Conservation (phyloP, 2,113 vertebrate genomes). For the Austrofundulus limnaeus region DNA sequence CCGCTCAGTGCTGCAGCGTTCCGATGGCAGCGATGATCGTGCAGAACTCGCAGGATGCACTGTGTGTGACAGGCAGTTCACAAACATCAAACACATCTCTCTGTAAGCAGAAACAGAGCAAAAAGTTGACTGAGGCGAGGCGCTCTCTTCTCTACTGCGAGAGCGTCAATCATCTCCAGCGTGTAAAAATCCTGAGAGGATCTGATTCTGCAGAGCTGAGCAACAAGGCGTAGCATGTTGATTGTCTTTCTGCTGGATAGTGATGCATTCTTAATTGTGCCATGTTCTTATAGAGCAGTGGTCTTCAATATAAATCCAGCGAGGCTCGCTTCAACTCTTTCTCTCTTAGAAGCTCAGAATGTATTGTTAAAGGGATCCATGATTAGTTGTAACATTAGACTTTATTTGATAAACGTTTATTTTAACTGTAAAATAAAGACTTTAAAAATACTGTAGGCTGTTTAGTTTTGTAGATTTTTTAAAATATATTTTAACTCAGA, state of each 20-base stretch:
- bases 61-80: slow-evolving; percentile 19
- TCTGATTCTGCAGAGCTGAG: slow-evolving; percentile 32
- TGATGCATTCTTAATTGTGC: slow-evolving; percentile 48
- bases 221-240: slow-evolving; percentile 44
- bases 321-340: too few species aligned
- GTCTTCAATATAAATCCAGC: too few species aligned
- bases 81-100: slow-evolving; percentile 37
- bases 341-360: too few species aligned
- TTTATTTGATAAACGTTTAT: too few species aligned
- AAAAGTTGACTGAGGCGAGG: slow-evolving; percentile 14
- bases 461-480: too few species aligned
- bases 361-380: too few species aligned
- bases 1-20: slow-evolving; percentile 40
- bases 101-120: slow-evolving; percentile 29
- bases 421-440: too few species aligned
- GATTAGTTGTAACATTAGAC: too few species aligned
- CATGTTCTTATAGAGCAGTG: slow-evolving; percentile 34
- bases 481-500: too few species aligned
- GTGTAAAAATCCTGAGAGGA: slow-evolving; percentile 36
- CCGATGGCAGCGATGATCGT: slow-evolving; percentile 12
- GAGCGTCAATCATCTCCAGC: slow-evolving; percentile 47
- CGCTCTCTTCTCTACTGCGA: slow-evolving; percentile 20
- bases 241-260: slow-evolving; percentile 47
- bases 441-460: too few species aligned
- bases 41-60: background rate